Evolutionary conservation across 2,888 invertebrate genomes (phyloP), one percentile per base, ranked within the genome.

Genomic region (Folsomia manolachei): DNA sequence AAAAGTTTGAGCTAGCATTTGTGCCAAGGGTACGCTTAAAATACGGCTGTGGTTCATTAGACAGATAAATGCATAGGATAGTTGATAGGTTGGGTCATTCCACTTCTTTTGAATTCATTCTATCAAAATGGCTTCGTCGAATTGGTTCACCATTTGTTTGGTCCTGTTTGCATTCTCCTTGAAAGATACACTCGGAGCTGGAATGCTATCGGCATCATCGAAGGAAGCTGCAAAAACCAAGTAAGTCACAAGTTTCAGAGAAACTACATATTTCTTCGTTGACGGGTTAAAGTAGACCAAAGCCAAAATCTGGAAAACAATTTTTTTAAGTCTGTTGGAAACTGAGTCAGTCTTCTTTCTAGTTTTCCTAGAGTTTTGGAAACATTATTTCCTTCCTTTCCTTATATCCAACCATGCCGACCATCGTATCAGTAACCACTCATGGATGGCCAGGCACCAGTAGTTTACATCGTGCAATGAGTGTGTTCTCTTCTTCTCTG

Each of bases 181-280:
- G 39, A 25, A 23, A 64, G 60, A 52, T 52, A 63, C 23, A 25
- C 19, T 24, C 51, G 63, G 52, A 63, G 68, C 69, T 52, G 69
- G 69, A 62, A 70, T 65, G 69, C 25, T 56, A 56, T 75, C 75
- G 69, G 71, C 70, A 63, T 72, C 71, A 73, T 71, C 75, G 27
- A 75, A 69, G 52, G 73, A 71, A 66, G 73, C 75, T 52, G 65
- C 73, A 70, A 75, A 75, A 73, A 69, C 69, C 71, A 75, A 75
- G 75, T 75, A 73, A 75, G 75, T 72, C 39, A 51, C 52, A 24
- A 66, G 56, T 21, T 56, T 19, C 18, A 56, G 56, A n/a, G n/a
- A n/a, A n/a, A n/a, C n/a, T n/a, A n/a, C n/a, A n/a, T n/a, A n/a
- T n/a, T n/a, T n/a, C n/a, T n/a, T n/a, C n/a, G n/a, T n/a, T 60